Conservation (phyloP, 2,888 invertebrate species). For the Cotesia congregata region DNA sequence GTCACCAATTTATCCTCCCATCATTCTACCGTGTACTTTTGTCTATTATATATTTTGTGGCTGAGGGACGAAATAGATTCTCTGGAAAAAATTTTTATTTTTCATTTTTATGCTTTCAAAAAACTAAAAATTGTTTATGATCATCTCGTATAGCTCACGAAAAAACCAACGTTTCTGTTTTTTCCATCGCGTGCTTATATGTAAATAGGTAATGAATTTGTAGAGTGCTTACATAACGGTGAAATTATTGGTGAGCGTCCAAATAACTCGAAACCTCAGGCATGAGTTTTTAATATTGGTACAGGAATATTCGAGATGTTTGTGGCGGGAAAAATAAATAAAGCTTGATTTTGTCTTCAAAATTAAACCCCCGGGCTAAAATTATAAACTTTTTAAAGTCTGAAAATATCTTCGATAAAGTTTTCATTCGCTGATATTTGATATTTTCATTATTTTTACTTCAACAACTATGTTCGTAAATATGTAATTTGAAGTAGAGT, state of each 20-base stretch:
- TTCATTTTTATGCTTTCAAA: no score
- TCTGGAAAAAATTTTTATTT: no score
- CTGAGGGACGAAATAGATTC: no score
- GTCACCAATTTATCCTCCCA: conserved; percentile 19
- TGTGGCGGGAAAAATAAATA: not conserved
- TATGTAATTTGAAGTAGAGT: no score
- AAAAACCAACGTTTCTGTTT: not conserved
- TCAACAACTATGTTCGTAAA: not conserved
- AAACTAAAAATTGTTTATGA: no score
- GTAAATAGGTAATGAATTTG: not conserved
- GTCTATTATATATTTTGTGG: not conserved
- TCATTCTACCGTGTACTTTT: not conserved
- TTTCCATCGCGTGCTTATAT: not conserved
- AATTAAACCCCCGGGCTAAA: not conserved
- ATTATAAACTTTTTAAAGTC: not conserved
- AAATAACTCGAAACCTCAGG: not conserved
- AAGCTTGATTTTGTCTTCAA: not conserved
- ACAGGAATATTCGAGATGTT: not conserved
- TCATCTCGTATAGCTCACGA: no score
- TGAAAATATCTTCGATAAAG: not conserved
- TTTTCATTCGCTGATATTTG: not conserved
- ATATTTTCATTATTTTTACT: not conserved
- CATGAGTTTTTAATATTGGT: not conserved
- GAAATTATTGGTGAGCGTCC: not conserved
- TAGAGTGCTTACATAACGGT: not conserved